Conservation (phyloP, 1,140 invertebrate species). For the Pachyrhynchus sulphureomaculatus region DNA sequence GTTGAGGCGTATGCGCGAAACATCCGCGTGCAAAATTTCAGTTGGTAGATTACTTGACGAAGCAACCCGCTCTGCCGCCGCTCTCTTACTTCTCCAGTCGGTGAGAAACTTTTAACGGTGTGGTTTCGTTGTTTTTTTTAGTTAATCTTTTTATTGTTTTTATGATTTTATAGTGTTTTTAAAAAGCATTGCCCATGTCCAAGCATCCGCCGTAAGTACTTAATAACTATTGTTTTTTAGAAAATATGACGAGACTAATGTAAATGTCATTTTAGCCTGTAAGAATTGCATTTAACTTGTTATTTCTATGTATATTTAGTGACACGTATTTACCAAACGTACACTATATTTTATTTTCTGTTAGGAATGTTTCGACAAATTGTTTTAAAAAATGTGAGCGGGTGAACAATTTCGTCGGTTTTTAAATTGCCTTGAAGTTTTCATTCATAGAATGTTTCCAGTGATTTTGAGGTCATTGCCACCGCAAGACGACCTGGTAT, state of each 20-base stretch:
- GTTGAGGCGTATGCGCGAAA: constrained; percentile 23
- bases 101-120: constrained; percentile 17
- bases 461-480: constrained; percentile 37
- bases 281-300: not conserved
- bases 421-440: constrained; percentile 30
- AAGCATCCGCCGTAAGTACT: constrained; percentile 19
- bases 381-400: constrained; percentile 5
- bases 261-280: not conserved
- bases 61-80: not conserved
- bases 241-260: not conserved
- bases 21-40: constrained; percentile 23
- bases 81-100: constrained; percentile 10
- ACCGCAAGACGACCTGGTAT: constrained; percentile 18
- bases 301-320: not conserved
- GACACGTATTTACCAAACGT: not conserved
- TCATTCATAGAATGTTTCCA: constrained; percentile 37
- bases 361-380: not conserved
- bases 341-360: not conserved
- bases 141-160: constrained; percentile 1
- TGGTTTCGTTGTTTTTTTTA: constrained; percentile 15
- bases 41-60: constrained; percentile 11
- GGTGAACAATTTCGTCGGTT: constrained; percentile 2
- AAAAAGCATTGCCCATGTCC: constrained; percentile 26
- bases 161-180: constrained; percentile 11
- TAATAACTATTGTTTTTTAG: not conserved